Base-by-base conservation (phyloP, 2,888 invertebrate genomes). In the Pantelozetes paolii region DNA sequence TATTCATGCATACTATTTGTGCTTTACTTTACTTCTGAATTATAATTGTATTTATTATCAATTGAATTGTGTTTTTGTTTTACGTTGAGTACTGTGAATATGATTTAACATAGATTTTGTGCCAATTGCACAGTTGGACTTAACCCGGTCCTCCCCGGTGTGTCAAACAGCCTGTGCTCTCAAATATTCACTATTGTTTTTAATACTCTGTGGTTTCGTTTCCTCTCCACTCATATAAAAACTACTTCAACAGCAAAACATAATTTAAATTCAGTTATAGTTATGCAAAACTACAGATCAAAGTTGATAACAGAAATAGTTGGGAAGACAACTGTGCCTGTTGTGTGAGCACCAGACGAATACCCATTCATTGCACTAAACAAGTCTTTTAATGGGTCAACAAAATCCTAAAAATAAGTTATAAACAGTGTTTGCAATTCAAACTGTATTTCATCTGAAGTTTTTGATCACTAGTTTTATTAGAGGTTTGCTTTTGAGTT, bases 321-420 rank as follows among this genome's bases (percentile, higher is more conserved):
- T 28, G 5, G 28, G 18, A 1, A 13, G 62, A 62, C 62, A 28
- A 9, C 18, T 62, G 54, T 50, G 18, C 2, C 9, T 50, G 50
- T 54, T 54, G 26, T 36, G 54, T 54, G 54, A 54, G 54, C 54
- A 23, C 54, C 54, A 23, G 54, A 54, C 23, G 54, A 54, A 54
- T 23, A 54, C 50, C 20, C 23, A 54, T 23, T 13, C 54, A 26
- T 20, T 54, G 54, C 11, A 23, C n/a, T 23, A 67, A 67, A 67
- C 67, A 6, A 3, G 67, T 67, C 67, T 32, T 67, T 67, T 67
- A 67, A 67, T 67, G 23, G 67, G 67, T 67, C 67, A 67, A 8
- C 5, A 67, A 36, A 40, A 40, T 2, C 28, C 67, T 67, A 67
- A 67, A 67, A 40, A 67, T 67, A 67, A 5, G 3, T 5, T 23